Percentiles rank a stretch among this genome's conserved stretches.
Evolutionary conservation across 2,888 invertebrate genomes (phyloP).

Genomic region (Amphipyra tragopoginis): DNA sequence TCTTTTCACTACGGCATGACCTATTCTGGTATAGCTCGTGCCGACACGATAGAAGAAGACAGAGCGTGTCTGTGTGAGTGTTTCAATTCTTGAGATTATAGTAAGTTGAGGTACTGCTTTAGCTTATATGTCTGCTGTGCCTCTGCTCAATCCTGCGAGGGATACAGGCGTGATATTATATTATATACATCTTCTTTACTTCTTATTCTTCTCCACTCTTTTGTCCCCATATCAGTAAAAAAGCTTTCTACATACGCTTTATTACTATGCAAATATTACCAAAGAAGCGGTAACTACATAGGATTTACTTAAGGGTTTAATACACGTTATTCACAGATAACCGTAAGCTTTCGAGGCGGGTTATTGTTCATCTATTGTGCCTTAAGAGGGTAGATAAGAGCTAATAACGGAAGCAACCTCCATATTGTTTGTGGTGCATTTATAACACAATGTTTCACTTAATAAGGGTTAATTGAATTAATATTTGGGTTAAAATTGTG

Average conservation of each 20-base stretch:
- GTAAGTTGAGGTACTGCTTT: no score
- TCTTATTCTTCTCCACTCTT: no score
- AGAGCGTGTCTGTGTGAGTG: no score
- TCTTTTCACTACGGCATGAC: no score
- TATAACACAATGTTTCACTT: conserved; percentile 10
- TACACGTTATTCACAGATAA: conserved; percentile 27
- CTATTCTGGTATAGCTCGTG: no score
- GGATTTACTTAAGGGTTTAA: conserved; percentile 35
- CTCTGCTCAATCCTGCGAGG: no score
- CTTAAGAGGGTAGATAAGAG: conserved; percentile 36
- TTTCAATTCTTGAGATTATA: no score
- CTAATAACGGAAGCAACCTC: conserved; percentile 22
- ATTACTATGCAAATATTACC: conserved; percentile 17
- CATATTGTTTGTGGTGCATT: conserved; percentile 26
- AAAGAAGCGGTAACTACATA: conserved; percentile 21
- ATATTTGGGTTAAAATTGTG: not conserved
- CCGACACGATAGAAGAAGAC: no score
- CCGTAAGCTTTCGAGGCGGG: conserved; percentile 29
- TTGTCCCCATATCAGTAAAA: no score
- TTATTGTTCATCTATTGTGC: conserved; percentile 42
- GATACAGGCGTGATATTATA: no score
- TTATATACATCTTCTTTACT: no score
- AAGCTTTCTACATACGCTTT: not conserved
- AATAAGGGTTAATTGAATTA: conserved; percentile 1
- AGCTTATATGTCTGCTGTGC: no score